Evolutionary conservation across 2,797 vertebrate species (phyloP), one percentile per base, ranked within the genome.

Genomic region (Epinephelus malabaricus): DNA sequence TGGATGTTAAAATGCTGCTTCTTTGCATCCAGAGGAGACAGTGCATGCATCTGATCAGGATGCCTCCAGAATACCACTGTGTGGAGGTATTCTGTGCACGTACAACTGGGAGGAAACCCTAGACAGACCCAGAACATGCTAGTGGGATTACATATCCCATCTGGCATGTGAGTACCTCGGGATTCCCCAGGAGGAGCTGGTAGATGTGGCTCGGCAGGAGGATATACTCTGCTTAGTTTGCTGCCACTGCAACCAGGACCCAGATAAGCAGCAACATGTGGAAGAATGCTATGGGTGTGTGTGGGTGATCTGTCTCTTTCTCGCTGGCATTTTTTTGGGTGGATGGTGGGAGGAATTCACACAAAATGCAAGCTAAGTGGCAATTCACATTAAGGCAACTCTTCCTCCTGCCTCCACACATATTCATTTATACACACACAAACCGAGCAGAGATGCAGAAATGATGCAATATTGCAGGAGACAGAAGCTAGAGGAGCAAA

Each of bases 131-230:
- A 56, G 34, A 67, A 51, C 51, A 59, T 76, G 59, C 54, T 43
- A 50, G 60, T 69, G 45, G 67, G 72, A 79, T 81, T 83, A 81
- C 30, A 51, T 53, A 34, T 80, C 71, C 60, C 82, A 79, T 80
- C 50, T 86, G 86, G 72, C 51, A 45, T 21, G 54, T 59, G 61
- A 71, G 68, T 60, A 76, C 58, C 30, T 78, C 8, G 7, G 73
- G 81, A 77, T 84, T 79, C 70, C 67, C 61, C 73, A 51, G 9
- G 64, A 87, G 66, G 64, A 70, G 67, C 54, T 69, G 40, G 58
- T 68, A 64, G 49, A 75, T 62, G 49, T 61, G 59, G 50, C 65
- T 60, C 5, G 23, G 53, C 40, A 70, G 65, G 63, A 50, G 46
- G 25, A 67, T 47, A 45, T 50, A 43, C 40, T 66, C 49, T 55